Evolutionary conservation across 64 coral and sea anemone species (phyloP).

Genomic region (Actinia tenebrosa): DNA sequence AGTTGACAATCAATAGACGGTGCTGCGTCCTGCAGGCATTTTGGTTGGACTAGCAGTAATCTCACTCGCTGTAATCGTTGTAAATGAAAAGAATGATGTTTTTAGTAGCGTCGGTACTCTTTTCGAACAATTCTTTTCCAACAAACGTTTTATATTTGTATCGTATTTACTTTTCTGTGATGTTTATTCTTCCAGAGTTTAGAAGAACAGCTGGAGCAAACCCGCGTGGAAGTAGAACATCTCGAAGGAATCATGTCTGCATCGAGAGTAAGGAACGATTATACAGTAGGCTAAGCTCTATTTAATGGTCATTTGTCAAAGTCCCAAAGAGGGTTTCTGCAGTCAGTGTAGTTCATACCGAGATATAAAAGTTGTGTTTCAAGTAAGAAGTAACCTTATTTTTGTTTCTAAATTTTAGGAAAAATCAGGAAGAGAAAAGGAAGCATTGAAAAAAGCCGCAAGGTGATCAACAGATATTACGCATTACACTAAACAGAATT

Average conservation of each 20-base stretch:
- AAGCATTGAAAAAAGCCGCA: conserved; percentile 96
- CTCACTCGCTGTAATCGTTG: too few species aligned
- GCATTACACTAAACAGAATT: too few species aligned
- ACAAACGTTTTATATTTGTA: background rate
- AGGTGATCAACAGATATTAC: conserved; percentile 36
- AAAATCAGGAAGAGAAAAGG: conserved; percentile 87
- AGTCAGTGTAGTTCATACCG: too few species aligned
- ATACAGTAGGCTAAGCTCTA: too few species aligned
- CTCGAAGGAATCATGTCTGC: conserved; percentile 82
- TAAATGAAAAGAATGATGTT: too few species aligned
- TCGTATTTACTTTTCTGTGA: background rate
- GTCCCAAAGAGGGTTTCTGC: too few species aligned
- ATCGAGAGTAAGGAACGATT: conserved; percentile 64
- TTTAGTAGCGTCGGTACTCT: too few species aligned
- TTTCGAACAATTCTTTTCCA: too few species aligned
- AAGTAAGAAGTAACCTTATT: background rate
- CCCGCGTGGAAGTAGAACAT: conserved; percentile 84
- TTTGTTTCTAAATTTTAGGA: conserved; percentile 56
- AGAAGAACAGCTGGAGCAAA: conserved; percentile 84
- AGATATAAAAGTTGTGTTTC: background rate
- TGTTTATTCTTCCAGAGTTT: conserved; percentile 36
- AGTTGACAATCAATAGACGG: too few species aligned
- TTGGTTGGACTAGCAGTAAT: too few species aligned
- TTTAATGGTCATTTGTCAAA: too few species aligned
- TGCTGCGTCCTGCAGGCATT: too few species aligned